Evolutionary conservation across 2,888 invertebrate genomes (phyloP).

Genomic region (Congeria kusceri): DNA sequence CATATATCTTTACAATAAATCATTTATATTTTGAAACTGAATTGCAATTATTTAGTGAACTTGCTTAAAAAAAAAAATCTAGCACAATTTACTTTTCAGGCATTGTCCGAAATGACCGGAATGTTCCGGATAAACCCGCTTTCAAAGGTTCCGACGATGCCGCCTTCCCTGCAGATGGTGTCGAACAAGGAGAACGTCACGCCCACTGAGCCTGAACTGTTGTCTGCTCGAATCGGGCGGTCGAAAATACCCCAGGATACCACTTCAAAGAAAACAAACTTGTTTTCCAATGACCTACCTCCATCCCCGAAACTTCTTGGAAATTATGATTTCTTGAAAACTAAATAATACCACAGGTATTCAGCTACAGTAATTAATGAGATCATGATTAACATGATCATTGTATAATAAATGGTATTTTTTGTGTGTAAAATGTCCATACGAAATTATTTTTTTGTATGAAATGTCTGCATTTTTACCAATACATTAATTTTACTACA

Average conservation of each 20-base stretch:
- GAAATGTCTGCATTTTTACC: too few relatives aligned
- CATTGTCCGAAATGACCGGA: slow-evolving; percentile 47
- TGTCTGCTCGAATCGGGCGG: slow-evolving; percentile 34
- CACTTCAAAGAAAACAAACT: neutral
- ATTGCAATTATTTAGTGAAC: too few relatives aligned
- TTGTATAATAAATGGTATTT: too few relatives aligned
- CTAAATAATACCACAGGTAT: too few relatives aligned
- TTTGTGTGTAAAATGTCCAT: too few relatives aligned
- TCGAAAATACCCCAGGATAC: neutral
- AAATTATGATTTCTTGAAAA: slow-evolving; percentile 32
- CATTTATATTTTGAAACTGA: too few relatives aligned
- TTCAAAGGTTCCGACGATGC: slow-evolving; percentile 1
- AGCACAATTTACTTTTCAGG: slow-evolving; percentile 20
- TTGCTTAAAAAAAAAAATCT: too few relatives aligned
- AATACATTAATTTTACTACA: too few relatives aligned
- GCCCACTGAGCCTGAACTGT: slow-evolving; percentile 55
- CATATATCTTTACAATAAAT: too few relatives aligned
- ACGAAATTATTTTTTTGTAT: too few relatives aligned
- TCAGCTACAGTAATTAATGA: too few relatives aligned
- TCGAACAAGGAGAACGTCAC: slow-evolving; percentile 45
- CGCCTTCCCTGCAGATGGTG: neutral
- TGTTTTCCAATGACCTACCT: slow-evolving; percentile 27
- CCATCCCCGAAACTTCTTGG: slow-evolving; percentile 44
- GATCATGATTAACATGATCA: too few relatives aligned
- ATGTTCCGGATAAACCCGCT: slow-evolving; percentile 31